Percentiles rank a stretch among this genome's conserved stretches.
phyloP scores from a whole-genome alignment of 1,140 invertebrate species.

The Sitobion miscanthi region DNA sequence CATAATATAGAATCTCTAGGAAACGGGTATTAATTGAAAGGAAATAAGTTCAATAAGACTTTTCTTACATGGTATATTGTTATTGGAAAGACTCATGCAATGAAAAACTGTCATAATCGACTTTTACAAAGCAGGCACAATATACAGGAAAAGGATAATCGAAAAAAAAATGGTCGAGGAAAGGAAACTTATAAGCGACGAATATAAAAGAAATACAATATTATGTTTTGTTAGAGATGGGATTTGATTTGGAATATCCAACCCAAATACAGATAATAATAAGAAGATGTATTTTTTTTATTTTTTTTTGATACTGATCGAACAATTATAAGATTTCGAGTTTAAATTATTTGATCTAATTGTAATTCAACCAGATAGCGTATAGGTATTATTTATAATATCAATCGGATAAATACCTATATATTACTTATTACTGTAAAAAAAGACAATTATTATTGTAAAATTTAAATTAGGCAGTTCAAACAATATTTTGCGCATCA shows the following conservation, averaged over 20 bases:
- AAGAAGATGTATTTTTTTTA: not conserved
- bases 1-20: not conserved
- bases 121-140: not conserved
- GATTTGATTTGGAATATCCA: not conserved
- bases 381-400: not conserved
- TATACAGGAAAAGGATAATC: not conserved
- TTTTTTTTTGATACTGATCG: not conserved
- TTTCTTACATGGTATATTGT: not conserved
- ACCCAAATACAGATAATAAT: not conserved
- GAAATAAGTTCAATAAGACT: not conserved
- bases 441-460: no score
- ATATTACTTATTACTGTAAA: no score
- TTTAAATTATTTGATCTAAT: not conserved
- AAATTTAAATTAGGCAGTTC: not conserved
- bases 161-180: not conserved
- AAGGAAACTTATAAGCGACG: not conserved
- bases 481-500: not conserved
- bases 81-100: not conserved
- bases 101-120: not conserved
- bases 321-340: not conserved
- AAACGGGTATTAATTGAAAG: not conserved
- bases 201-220: slow-evolving; percentile 14
- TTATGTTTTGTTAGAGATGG: not conserved
- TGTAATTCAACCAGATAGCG: not conserved
- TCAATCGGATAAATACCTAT: not conserved